These are phyloP conservation scores for Pogonocherus hispidulus DNA, from an alignment of 2,888 invertebrate genomes.

Conservation along the genomic window DNA sequence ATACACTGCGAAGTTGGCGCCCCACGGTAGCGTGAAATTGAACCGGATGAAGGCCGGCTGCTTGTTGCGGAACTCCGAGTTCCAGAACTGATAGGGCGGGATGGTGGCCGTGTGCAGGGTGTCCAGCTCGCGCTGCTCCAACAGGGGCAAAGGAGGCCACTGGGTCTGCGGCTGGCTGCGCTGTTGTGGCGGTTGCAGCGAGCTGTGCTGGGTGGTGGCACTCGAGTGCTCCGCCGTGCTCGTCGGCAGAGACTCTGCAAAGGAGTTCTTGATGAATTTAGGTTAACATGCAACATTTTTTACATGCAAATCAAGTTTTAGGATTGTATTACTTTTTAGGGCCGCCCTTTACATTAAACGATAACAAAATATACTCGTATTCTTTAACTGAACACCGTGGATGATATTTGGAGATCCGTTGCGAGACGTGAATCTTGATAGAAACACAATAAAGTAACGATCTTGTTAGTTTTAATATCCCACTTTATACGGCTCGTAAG, in stretches of 20 bases:
- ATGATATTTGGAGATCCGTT: too few species aligned
- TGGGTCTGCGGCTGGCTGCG: conserved; percentile 70
- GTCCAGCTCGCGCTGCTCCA: conserved; percentile 88
- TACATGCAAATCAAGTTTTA: too few species aligned
- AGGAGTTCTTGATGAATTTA: too few species aligned
- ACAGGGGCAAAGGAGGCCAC: conserved; percentile 77
- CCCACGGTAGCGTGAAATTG: conserved; percentile 92
- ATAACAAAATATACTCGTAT: too few species aligned
- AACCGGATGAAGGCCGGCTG: conserved; percentile 84
- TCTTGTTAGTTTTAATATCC: background rate
- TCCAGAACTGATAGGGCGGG: conserved; percentile 94
- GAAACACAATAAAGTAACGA: background rate
- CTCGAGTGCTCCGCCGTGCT: conserved; percentile 79
- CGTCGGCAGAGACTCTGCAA: conserved; percentile 80
- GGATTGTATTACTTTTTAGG: too few species aligned
- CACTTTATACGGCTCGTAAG: conserved; percentile 33
- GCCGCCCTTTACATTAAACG: too few species aligned
- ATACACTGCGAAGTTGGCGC: conserved; percentile 95
- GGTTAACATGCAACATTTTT: too few species aligned
- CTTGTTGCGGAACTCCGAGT: conserved; percentile 91
- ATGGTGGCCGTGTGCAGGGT: conserved; percentile 87
- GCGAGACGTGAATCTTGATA: background rate
- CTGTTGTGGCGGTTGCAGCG: conserved; percentile 78
- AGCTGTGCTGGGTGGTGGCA: conserved; percentile 71
- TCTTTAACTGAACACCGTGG: background rate